Evolutionary conservation across 2,888 invertebrate species (phyloP).

Genomic region (Synergus gifuensis): DNA sequence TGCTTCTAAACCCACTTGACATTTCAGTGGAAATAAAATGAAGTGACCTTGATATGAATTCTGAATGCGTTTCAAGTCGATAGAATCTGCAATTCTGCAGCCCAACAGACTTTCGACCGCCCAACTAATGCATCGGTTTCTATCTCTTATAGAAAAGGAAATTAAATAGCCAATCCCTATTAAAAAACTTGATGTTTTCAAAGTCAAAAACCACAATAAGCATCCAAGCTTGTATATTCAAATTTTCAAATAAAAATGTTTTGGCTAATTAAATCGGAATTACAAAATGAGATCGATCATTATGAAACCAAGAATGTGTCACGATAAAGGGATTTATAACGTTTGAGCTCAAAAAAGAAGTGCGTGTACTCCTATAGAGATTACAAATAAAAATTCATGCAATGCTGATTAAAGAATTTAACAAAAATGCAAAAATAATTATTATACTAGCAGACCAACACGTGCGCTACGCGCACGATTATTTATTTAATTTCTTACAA

Average conservation of each 20-base stretch:
- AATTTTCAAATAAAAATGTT: no score
- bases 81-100: neutral
- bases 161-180: neutral
- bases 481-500: no score
- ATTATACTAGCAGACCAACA: no score
- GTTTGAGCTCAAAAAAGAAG: neutral
- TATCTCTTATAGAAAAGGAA: neutral
- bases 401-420: neutral
- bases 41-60: conserved; percentile 36
- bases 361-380: neutral
- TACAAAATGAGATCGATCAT: neutral
- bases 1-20: conserved; percentile 28
- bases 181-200: no score
- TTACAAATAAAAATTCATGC: neutral
- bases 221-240: no score
- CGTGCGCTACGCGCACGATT: no score
- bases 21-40: conserved; percentile 34
- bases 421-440: no score
- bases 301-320: neutral
- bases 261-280: no score
- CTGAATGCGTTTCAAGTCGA: conserved; percentile 31
- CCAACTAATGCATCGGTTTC: neutral
- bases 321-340: neutral
- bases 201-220: no score
- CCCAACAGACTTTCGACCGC: neutral